Evolutionary conservation across 2,888 invertebrate species (phyloP).

Genomic region (Apodemia hepburni): DNA sequence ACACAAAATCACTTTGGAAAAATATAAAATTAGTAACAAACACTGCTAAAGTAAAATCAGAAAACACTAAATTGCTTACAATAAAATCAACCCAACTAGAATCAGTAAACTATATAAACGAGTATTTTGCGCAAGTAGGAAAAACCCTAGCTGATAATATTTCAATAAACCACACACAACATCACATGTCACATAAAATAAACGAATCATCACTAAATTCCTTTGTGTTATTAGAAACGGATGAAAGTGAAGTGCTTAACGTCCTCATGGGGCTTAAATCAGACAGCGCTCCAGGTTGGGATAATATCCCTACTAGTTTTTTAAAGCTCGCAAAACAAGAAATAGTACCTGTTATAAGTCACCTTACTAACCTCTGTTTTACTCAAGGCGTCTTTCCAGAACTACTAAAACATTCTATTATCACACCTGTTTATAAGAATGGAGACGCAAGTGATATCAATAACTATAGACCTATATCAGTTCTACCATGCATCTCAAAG

Average conservation of each 20-base stretch:
- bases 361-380: background rate
- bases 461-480: constrained; percentile 18
- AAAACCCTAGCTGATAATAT: constrained; percentile 18
- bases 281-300: constrained; percentile 3
- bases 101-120: constrained; percentile 24
- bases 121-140: constrained; percentile 24
- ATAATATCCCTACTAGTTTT: background rate
- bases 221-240: background rate
- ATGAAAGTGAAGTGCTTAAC: background rate
- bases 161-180: background rate
- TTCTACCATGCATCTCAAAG: constrained; percentile 11
- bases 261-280: background rate
- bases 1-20: constrained; percentile 24
- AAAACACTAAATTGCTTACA: constrained; percentile 22
- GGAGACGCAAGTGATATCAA: constrained; percentile 5
- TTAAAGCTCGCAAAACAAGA: background rate
- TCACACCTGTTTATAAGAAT: constrained; percentile 5
- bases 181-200: background rate
- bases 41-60: constrained; percentile 7
- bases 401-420: background rate
- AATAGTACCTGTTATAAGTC: background rate
- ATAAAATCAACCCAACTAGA: constrained; percentile 18
- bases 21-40: constrained; percentile 27
- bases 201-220: background rate
- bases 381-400: constrained; percentile 4